Percentiles rank a stretch among this genome's conserved stretches.
Evolutionary conservation across 2,113 vertebrate species (phyloP).

Genomic region (Struthio camelus): DNA sequence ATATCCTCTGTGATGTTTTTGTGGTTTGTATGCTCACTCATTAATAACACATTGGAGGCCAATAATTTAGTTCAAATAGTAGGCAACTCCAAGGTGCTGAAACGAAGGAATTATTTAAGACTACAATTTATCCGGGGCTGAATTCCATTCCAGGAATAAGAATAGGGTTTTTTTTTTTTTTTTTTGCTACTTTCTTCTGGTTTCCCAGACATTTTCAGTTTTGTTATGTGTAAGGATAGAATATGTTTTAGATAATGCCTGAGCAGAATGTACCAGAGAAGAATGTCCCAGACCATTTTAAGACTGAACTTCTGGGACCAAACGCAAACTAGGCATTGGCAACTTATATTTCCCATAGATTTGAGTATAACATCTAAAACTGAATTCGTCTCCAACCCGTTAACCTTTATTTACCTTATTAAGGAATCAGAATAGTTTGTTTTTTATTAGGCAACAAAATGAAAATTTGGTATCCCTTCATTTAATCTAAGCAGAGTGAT

Average conservation of each 20-base stretch:
- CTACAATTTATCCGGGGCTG: not conserved
- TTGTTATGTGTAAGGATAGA: not conserved
- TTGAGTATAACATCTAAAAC: not conserved
- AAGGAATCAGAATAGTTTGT: not conserved
- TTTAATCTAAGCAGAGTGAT: not conserved
- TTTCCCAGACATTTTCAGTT: slow-evolving; percentile 13
- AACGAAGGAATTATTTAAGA: not conserved
- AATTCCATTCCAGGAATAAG: not conserved
- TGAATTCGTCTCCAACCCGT: not conserved
- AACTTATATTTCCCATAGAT: not conserved
- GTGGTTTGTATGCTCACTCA: not conserved
- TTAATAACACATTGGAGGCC: not conserved
- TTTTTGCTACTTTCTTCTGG: not conserved
- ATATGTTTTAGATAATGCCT: not conserved
- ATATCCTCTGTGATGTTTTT: not conserved
- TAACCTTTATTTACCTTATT: not conserved
- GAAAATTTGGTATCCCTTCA: not conserved
- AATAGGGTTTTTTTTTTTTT: not conserved
- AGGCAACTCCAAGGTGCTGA: not conserved
- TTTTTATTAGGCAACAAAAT: not conserved
- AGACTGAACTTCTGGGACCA: slow-evolving; percentile 12
- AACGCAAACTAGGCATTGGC: not conserved
- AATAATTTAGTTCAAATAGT: not conserved
- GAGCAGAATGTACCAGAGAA: not conserved
- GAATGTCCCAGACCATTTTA: not conserved